Conservation (phyloP, 2,888 invertebrate species). For the Neocrepidodera transversa region DNA sequence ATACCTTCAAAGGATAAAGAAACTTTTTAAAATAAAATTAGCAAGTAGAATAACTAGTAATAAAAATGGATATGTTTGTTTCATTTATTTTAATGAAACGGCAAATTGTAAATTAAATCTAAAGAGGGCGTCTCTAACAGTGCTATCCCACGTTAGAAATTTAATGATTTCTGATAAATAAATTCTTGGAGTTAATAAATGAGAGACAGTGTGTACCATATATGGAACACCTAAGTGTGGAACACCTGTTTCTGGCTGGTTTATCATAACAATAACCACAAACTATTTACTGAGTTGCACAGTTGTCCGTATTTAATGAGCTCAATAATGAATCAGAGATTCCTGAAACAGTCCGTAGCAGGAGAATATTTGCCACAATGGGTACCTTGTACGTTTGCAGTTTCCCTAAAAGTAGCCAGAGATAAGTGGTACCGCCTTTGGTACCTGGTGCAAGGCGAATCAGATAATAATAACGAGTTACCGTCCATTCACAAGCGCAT, state of each 20-base stretch:
- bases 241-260: constrained; percentile 20
- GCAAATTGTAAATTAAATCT: too few species aligned
- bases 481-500: constrained; percentile 47
- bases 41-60: too few species aligned
- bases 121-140: too few species aligned
- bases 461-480: constrained; percentile 55
- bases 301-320: constrained; percentile 35
- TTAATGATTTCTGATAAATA: constrained; percentile 1
- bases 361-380: constrained; percentile 38
- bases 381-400: constrained; percentile 39
- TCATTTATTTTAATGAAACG: too few species aligned
- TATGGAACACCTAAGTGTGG: constrained; percentile 11
- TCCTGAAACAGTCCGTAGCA: constrained; percentile 31
- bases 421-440: constrained; percentile 49
- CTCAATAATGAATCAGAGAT: constrained; percentile 40
- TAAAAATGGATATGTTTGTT: too few species aligned
- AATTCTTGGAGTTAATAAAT: constrained; percentile 2
- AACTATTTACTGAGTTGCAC: constrained; percentile 2
- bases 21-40: too few species aligned
- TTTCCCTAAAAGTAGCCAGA: constrained; percentile 49
- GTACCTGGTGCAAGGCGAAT: constrained; percentile 49
- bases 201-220: constrained; percentile 2
- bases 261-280: constrained; percentile 21
- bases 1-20: too few species aligned
- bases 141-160: constrained; percentile 4